phyloP scores from a whole-genome alignment of 2,113 vertebrate species.

The Tringa solitaria region DNA sequence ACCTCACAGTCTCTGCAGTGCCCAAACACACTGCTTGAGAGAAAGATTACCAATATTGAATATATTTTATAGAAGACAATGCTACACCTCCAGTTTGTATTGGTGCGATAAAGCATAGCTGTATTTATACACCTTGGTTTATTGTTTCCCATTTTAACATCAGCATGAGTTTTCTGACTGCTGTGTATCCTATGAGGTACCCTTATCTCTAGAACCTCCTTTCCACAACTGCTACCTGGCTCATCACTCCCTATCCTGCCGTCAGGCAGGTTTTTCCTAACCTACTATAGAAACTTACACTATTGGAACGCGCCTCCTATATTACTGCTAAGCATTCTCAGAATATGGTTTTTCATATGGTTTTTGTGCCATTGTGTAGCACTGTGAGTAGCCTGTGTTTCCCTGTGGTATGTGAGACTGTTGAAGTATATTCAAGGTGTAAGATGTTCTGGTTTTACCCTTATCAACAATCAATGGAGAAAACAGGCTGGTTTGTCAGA shows the following conservation, averaged over 20 bases:
- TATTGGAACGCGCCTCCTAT: not conserved
- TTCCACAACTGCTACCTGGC: not conserved
- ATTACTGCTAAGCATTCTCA: not conserved
- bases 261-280: not conserved
- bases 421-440: not conserved
- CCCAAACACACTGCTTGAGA: not conserved
- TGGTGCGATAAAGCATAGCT: not conserved
- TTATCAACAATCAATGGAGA: not conserved
- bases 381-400: not conserved
- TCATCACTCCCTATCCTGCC: not conserved
- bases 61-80: not conserved
- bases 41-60: not conserved
- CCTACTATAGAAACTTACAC: not conserved
- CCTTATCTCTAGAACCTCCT: not conserved
- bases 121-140: not conserved
- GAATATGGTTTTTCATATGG: not conserved
- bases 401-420: not conserved
- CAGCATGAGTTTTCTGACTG: not conserved
- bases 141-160: not conserved
- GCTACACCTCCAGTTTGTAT: not conserved
- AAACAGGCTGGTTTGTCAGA: not conserved
- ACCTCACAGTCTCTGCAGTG: not conserved
- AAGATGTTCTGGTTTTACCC: not conserved
- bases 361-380: not conserved
- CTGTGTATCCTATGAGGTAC: not conserved